phyloP scores from a whole-genome alignment of 2,113 vertebrate genomes.

The Nothoprocta perdicaria region DNA sequence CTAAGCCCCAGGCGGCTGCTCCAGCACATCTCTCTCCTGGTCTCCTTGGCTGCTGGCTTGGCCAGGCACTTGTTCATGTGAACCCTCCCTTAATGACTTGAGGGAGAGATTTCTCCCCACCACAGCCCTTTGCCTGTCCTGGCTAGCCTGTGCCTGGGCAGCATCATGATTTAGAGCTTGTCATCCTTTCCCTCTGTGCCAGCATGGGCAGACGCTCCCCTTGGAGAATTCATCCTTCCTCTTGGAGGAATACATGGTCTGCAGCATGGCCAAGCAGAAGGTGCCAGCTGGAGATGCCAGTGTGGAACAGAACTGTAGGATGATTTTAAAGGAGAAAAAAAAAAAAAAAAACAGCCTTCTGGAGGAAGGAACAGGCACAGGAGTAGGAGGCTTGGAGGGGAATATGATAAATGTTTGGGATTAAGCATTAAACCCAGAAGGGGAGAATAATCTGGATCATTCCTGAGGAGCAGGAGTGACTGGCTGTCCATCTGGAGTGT shows the following conservation, averaged over 20 bases:
- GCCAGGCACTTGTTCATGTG: accelerated
- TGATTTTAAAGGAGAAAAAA: background rate
- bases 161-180: background rate
- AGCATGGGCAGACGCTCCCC: background rate
- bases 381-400: constrained; percentile 21
- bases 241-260: background rate
- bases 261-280: background rate
- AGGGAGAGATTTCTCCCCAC: background rate
- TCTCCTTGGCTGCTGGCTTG: background rate
- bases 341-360: background rate
- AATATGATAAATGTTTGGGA: constrained; percentile 42
- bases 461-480: background rate
- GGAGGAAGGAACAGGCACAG: background rate
- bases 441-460: background rate
- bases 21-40: background rate
- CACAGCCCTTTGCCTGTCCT: background rate
- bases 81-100: accelerated
- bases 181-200: background rate
- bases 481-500: background rate
- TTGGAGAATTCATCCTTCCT: background rate
- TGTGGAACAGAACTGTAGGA: background rate
- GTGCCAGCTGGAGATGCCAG: constrained; percentile 20
- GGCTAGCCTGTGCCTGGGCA: background rate
- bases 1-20: background rate
- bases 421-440: constrained; percentile 23